Percentiles rank a stretch among this genome's conserved stretches.
These are phyloP conservation scores for Altica lythri DNA, from an alignment of 2,888 invertebrate species.

Conservation along the genomic window DNA sequence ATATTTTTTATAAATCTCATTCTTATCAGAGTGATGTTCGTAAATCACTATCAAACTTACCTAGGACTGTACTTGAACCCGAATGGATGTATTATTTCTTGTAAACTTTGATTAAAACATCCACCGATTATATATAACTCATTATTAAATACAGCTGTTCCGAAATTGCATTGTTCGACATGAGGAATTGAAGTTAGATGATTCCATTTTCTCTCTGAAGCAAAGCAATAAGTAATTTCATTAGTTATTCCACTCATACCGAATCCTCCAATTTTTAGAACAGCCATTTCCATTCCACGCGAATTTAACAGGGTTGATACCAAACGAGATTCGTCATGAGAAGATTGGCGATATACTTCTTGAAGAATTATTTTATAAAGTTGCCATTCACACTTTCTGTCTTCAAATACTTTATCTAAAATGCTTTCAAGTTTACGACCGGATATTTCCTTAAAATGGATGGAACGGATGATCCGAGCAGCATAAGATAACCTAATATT, in stretches of 20 bases:
- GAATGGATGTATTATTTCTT: constrained; percentile 74
- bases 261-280: constrained; percentile 74
- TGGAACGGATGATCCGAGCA: constrained; percentile 56
- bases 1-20: too few species aligned
- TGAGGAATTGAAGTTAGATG: constrained; percentile 72
- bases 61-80: constrained; percentile 67
- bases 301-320: constrained; percentile 61
- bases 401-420: constrained; percentile 46
- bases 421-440: constrained; percentile 46
- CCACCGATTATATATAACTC: constrained; percentile 73
- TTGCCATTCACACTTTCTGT: constrained; percentile 48
- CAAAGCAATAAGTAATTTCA: constrained; percentile 68
- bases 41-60: too few species aligned
- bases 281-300: constrained; percentile 70
- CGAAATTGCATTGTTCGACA: constrained; percentile 75
- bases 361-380: constrained; percentile 54
- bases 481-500: constrained; percentile 55
- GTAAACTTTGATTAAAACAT: constrained; percentile 69
- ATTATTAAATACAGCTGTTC: constrained; percentile 70
- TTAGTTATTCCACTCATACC: constrained; percentile 68
- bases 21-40: too few species aligned
- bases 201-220: constrained; percentile 65
- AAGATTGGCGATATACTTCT: constrained; percentile 50
- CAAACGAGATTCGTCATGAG: constrained; percentile 34
- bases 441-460: constrained; percentile 60